These are phyloP conservation scores for Irena cyanogastra DNA, from an alignment of 2,113 vertebrate species.

Conservation along the genomic window DNA sequence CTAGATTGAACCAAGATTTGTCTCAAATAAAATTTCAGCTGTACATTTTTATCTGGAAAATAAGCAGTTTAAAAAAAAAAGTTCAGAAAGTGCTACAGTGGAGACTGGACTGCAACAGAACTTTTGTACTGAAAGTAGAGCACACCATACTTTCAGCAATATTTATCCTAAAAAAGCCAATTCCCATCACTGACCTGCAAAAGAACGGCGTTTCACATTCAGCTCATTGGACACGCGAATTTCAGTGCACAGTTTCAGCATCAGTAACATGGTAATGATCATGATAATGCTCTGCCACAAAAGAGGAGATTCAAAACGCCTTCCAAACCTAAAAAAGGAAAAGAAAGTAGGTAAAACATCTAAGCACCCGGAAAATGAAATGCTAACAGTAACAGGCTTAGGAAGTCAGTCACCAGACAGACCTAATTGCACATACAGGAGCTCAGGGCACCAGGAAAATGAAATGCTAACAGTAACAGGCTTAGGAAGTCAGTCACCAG, in stretches of 20 bases:
- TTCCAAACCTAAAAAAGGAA: slow-evolving; percentile 80
- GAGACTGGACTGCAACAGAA: neutral
- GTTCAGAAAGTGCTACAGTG: neutral
- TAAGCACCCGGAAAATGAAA: neutral
- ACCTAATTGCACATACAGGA: neutral
- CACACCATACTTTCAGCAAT: neutral
- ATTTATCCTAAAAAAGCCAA: neutral
- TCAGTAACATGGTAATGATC: slow-evolving; percentile 92
- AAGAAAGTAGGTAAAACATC: neutral
- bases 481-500: neutral
- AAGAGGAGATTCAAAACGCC: slow-evolving; percentile 87
- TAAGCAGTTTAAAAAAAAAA: neutral
- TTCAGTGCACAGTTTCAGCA: slow-evolving; percentile 91
- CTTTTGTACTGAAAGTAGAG: neutral
- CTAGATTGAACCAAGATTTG: neutral
- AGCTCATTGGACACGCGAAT: slow-evolving; percentile 85
- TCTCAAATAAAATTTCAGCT: neutral
- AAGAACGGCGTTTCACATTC: slow-evolving; percentile 82
- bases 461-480: neutral
- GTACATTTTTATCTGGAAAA: neutral
- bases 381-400: neutral
- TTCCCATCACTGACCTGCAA: slow-evolving; percentile 81
- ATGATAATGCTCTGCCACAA: slow-evolving; percentile 95
- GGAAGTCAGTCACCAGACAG: neutral
- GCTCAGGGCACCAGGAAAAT: neutral